phyloP scores from a whole-genome alignment of 2,888 invertebrate genomes.

The Carterocephalus palaemon region DNA sequence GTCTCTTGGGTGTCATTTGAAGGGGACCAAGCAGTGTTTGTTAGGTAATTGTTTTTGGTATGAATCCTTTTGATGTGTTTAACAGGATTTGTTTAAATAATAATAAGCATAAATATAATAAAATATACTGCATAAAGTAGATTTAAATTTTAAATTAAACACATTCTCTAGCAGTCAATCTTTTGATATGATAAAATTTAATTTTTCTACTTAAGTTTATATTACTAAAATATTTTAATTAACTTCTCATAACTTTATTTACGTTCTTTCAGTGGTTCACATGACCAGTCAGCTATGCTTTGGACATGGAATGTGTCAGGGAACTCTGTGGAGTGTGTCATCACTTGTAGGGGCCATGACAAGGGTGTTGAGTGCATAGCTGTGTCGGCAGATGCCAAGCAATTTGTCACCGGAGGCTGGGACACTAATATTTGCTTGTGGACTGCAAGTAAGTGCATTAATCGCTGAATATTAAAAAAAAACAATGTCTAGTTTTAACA shows the following conservation, averaged over 20 bases:
- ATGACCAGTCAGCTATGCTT: slow-evolving; percentile 93
- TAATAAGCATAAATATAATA: not conserved
- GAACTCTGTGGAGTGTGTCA: slow-evolving; percentile 88
- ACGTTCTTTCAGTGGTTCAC: slow-evolving; percentile 84
- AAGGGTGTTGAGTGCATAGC: slow-evolving; percentile 93
- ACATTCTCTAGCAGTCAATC: no score
- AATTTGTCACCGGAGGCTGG: slow-evolving; percentile 92
- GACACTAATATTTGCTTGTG: slow-evolving; percentile 95
- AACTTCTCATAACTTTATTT: no score
- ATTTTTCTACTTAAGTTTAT: no score
- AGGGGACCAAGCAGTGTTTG: slow-evolving; percentile 82
- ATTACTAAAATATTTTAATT: no score
- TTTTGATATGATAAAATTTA: no score
- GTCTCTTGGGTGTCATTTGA: slow-evolving; percentile 90
- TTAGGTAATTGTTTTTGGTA: slow-evolving; percentile 78
- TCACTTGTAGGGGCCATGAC: slow-evolving; percentile 93
- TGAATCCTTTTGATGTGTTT: slow-evolving; percentile 2
- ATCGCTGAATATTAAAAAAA: no score
- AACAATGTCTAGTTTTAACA: no score
- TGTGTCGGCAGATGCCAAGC: slow-evolving; percentile 82
- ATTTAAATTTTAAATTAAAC: no score
- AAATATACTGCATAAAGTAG: not conserved
- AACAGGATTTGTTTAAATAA: not conserved
- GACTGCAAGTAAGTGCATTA: slow-evolving; percentile 87
- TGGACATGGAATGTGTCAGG: slow-evolving; percentile 91